Base-by-base conservation (phyloP, 2,113 vertebrate species). In the Oenanthe melanoleuca region DNA sequence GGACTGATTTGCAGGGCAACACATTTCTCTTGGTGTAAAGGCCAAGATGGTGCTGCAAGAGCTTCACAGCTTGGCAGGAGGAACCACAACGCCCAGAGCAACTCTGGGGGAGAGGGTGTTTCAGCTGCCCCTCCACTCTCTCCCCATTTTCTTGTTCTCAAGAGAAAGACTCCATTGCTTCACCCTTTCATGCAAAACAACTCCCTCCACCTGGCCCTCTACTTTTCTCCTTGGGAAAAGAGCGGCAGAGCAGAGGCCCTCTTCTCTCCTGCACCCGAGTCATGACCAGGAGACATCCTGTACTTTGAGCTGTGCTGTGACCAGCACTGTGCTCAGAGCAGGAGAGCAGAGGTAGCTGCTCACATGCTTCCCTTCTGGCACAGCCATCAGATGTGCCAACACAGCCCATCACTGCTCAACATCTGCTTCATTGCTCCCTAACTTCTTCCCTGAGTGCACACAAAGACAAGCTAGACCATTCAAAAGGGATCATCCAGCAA, bases 401-500 rank as follows among this genome's bases (percentile, higher is more conserved):
- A 60, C 12, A 50, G 75, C 9, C 29, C 16, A 14, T 59, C 24
- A 24, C 44, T 28, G 52, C 18, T 28, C 50, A 52, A 22, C 25
- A 59, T 29, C 53, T 57, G 59, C 74, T 61, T 79, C 0, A 0
- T 22, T 7, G 4, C 26, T 47, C 26, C 31, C 40, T 4, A 3
- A 31, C 6, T 65, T 34, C 52, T 89, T 85, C 6, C 3, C 70
- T 47, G 29, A 57, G 52, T 8, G 22, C 29, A 13, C 29, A 23
- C 16, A 70, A 44, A 78, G 50, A 45, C 80, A 86, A 45, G 24
- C 13, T 38, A 77, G 42, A 78, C 60, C 33, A 31, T 37, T 64
- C n/a, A 40, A 91, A 91, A 74, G 9, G 3, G 44, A 56, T 56
- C 21, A 64, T 44, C 74, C 20, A 38, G 26, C 28, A 37, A 53